Base-by-base conservation (phyloP, 2,113 vertebrate species). In the Eolophus roseicapilla region DNA sequence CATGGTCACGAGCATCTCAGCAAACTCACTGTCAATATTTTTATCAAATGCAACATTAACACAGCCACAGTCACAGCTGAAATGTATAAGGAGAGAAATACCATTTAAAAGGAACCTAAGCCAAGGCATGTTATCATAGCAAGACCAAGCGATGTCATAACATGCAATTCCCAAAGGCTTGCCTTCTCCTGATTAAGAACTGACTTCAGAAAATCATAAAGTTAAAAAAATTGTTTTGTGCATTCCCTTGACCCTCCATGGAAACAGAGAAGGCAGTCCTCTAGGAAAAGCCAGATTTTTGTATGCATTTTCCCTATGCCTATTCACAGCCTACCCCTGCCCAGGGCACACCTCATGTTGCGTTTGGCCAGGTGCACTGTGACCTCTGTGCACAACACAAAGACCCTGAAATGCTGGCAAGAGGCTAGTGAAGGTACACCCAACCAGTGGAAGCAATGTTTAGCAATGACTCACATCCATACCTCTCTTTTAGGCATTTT, bases 331-430 rank as follows among this genome's bases (percentile, higher is more conserved):
- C n/a, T 46, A n/a, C 7, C 5, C 15, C 44, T 85, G 19, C 5
- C 43, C 8, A 17, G 20, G 29, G 6, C 47, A 52, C 25, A 20
- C 5, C 3, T 73, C 9, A 8, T 6, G 14, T 15, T n/a, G 16
- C 44, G 15, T 28, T 9, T 47, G 37, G 24, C 59, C 53, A 23
- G 17, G 17, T 35, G 11, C 11, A 17, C 13, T 29, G 25, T 19
- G n/a, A 2, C 11, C 8, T 53, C 41, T 16, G 11, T 14, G 11
- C 10, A 13, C 33, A 46, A 14, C 28, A 47, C 0, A 1, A 73
- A 64, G 43, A 69, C 5, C 17, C 33, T 80, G 37, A 16, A 79
- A 12, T 0, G 0, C 33, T 2, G 1, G 6, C 6, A 59, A 62
- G 73, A n/a, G 10, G 10, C 15, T 5, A 9, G 12, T 79, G 44